Percentiles rank a stretch among this genome's conserved stretches.
Conservation (phyloP, 23 tunicate genomes). For the Halocynthia roretzi region DNA sequence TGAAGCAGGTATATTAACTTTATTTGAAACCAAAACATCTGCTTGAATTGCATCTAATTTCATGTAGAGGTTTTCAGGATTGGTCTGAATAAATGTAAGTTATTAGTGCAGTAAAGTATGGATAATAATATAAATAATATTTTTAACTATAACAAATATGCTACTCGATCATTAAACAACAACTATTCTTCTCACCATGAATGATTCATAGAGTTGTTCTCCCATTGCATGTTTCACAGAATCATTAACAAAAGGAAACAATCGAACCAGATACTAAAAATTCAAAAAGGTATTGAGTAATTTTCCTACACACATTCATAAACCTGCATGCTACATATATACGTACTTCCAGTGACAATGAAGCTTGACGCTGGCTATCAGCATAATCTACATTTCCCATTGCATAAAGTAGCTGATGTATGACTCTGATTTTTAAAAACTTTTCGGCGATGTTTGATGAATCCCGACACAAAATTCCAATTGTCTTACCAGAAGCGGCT, state of each 20-base stretch:
- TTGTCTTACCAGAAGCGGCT: slow-evolving; percentile 85
- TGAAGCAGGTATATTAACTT: slow-evolving; percentile 25
- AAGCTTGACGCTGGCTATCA: slow-evolving; percentile 80
- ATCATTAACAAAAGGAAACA: slow-evolving; percentile 78
- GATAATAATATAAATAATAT: no score
- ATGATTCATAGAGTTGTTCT: slow-evolving; percentile 58
- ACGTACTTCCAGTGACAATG: slow-evolving; percentile 62
- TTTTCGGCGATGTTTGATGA: slow-evolving; percentile 39
- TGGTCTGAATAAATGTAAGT: not conserved
- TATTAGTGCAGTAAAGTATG: no score
- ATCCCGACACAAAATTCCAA: slow-evolving; percentile 71
- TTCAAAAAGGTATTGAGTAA: not conserved
- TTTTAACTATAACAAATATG: no score
- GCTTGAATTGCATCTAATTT: slow-evolving; percentile 69
- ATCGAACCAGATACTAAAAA: slow-evolving; percentile 56
- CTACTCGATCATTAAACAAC: no score
- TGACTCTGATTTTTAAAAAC: slow-evolving; percentile 35
- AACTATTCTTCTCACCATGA: slow-evolving; percentile 33
- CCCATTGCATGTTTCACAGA: slow-evolving; percentile 89
- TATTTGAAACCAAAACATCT: slow-evolving; percentile 83
- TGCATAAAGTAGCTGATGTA: slow-evolving; percentile 59
- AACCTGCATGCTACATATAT: not conserved
- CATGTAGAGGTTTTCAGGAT: slow-evolving; percentile 69
- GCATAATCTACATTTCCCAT: slow-evolving; percentile 91
- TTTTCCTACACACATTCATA: not conserved